Evolutionary conservation across 2,888 invertebrate species (phyloP), one percentile per base, ranked within the genome.

Genomic region (Xylota sylvarum): DNA sequence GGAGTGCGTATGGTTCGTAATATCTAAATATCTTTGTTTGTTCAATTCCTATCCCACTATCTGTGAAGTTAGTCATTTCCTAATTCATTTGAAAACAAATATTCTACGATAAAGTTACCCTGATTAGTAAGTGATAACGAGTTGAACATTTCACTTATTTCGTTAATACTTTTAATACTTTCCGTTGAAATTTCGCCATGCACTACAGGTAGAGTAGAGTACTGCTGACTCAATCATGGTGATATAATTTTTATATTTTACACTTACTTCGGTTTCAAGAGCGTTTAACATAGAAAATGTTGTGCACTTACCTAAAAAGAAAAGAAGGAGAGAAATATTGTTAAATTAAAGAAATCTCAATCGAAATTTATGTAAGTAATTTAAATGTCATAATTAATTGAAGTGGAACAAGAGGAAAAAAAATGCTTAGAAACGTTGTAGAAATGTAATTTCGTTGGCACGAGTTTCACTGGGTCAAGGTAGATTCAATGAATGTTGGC

Each of bases 241-340:
- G 7, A 58, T 58, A 48, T 50, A 40, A 40, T 14, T 55, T 55
- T 32, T 3, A 46, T 32, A 32, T 4, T 17, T 46, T 70, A 27
- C 52, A 46, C 35, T 23, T 30, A 40, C 43, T 55, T 55, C 12
- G 17, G 9, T 0, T 27, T 40, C 7, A 23, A 40, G 40, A 40
- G 5, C 40, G 2, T 2, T 37, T 19, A 14, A 7, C 19, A 10
- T 23, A 7, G 17, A 67, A 58, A 58, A 37, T 19, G 6, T 32
- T 55, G 52, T 58, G 52, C 48, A 65, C 85, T 85, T 85, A 85
- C 85, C 85, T 85, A 76, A 56, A 85, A 85, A 12, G 35, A 73
- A 27, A 73, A 23, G 37, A 7, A 55, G 37, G 4, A 55, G 37
- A 65, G 23, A 40, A 46, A 48, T 12, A 62, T 9, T 46, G 12